Evolutionary conservation across 2,797 vertebrate species (phyloP).

Genomic region (Varecia variegata): DNA sequence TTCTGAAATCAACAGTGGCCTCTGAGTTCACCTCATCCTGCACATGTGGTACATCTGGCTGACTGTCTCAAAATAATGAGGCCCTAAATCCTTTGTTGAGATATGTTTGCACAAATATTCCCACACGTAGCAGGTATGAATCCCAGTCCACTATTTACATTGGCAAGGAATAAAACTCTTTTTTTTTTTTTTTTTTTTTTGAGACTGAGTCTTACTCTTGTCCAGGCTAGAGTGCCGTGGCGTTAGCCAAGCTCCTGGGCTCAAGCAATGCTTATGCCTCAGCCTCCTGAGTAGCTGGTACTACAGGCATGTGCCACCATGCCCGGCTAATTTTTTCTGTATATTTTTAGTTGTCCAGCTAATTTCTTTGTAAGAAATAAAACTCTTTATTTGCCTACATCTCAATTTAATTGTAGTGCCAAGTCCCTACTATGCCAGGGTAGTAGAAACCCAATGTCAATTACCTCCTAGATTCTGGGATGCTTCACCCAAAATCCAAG

Average conservation of each 20-base stretch:
- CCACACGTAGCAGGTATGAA: not conserved
- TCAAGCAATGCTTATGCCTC: too few relatives aligned
- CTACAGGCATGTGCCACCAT: too few relatives aligned
- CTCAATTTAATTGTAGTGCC: not conserved
- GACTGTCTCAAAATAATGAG: not conserved
- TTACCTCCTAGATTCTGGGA: not conserved
- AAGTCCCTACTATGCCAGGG: not conserved
- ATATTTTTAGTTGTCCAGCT: too few relatives aligned
- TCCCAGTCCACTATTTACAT: not conserved
- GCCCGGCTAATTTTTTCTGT: too few relatives aligned
- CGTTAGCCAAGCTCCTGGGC: too few relatives aligned
- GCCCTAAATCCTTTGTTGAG: not conserved
- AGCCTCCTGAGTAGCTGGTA: too few relatives aligned
- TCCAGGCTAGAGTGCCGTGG: too few relatives aligned
- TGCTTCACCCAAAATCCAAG: not conserved
- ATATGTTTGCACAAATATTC: not conserved
- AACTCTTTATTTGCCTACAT: not conserved
- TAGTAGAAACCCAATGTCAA: not conserved
- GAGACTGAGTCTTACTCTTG: too few relatives aligned
- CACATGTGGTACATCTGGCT: not conserved
- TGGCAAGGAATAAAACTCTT: not conserved
- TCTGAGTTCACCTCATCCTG: not conserved
- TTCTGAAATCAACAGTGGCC: not conserved
- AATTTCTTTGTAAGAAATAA: not conserved
- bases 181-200: not conserved